phyloP scores from a whole-genome alignment of 2,113 vertebrate species.

The Heterotilapia buettikoferi region DNA sequence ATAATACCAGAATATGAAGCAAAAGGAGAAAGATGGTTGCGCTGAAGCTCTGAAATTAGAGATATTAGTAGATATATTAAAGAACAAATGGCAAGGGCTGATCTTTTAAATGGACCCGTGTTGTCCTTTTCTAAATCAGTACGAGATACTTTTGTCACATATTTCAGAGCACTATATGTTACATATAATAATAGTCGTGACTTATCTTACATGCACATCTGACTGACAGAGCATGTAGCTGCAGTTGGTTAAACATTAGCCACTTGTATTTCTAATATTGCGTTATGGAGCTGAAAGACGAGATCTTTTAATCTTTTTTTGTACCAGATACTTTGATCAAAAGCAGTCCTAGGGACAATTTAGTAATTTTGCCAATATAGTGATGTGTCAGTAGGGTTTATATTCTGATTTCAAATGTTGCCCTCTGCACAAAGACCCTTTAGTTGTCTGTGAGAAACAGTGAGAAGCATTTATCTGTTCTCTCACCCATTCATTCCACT shows the following conservation, averaged over 20 bases:
- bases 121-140: neutral
- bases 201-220: neutral
- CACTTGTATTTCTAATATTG: neutral
- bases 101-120: neutral
- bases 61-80: neutral
- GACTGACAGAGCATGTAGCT: neutral
- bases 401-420: neutral
- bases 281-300: neutral
- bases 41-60: neutral
- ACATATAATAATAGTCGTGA: neutral
- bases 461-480: conserved; percentile 11
- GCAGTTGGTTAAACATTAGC: neutral
- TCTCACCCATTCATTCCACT: conserved; percentile 13
- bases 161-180: neutral
- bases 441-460: neutral
- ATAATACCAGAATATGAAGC: neutral
- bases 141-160: neutral
- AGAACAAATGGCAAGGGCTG: neutral
- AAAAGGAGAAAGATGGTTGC: neutral
- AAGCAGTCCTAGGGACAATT: neutral
- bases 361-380: neutral
- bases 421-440: neutral
- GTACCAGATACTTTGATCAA: neutral
- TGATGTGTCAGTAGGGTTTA: neutral
- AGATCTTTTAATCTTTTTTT: neutral